Base-by-base conservation (phyloP, 2,797 vertebrate species). In the Darevskia nairensis region DNA sequence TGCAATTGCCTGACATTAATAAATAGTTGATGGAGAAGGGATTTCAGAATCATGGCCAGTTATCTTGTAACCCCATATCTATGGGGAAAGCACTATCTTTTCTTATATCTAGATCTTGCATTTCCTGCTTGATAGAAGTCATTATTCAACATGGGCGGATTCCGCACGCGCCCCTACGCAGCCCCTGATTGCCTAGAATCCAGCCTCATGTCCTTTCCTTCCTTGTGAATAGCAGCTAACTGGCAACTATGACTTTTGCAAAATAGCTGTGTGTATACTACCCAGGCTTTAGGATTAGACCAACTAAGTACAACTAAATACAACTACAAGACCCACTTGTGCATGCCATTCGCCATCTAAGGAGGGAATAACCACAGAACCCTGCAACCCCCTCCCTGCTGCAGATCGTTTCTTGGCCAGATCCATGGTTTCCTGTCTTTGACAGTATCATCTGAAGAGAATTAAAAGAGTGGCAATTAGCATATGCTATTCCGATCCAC, bases 391-490 rank as follows among this genome's bases (percentile, higher is more conserved):
- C 41, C 46, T 55, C 13, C 50, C 50, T 3, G 15, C 50, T 44
- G 8, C 13, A 35, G 46, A 44, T 76, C 5, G 61, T 50, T 55
- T 10, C 61, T 2, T 86, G 75, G 8, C 66, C 71, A 27, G n/a
- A 17, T 44, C 61, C 21, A 7, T 74, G 68, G 59, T 61, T 84
- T 90, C 44, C 76, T 92, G 71, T 89, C 93, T 94, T 85, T 72
- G 0, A 0, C 87, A 83, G 88, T 0, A 89, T 55, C 68, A 64
- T 86, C 79, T 95, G 84, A 93, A 95, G 81, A 91, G 72, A 95
- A 94, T 95, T 94, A 93, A 89, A 89, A 71, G 75, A 85, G 91
- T 95, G 93, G 83, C 92, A 92, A 83, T 90, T 92, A 87, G 69
- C 77, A 89, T 86, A 41, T 90, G 90, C 88, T 93, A 86, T 86